Evolutionary conservation across 1,140 invertebrate genomes (phyloP).

Genomic region (Calliopsis andreniformis): DNA sequence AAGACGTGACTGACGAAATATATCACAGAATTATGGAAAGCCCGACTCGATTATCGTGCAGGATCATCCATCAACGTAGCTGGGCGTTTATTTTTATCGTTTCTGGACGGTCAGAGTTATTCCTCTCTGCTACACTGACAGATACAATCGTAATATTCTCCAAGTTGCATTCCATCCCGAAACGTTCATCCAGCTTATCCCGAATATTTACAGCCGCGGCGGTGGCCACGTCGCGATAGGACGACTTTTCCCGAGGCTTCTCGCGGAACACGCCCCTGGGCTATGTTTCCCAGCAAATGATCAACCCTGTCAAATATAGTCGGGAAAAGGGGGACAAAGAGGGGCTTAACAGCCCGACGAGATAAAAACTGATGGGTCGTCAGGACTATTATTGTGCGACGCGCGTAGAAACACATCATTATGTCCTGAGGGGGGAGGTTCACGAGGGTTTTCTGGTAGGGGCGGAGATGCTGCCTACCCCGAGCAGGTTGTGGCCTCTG

Average conservation of each 20-base stretch:
- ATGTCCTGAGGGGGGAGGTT: background rate
- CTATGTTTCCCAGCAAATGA: slow-evolving; percentile 35
- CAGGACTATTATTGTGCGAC: slow-evolving; percentile 50
- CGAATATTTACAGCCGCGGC: slow-evolving; percentile 5
- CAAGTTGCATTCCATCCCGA: slow-evolving; percentile 14
- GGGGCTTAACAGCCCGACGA: slow-evolving; percentile 59
- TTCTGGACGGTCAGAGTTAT: background rate
- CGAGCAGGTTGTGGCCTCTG: background rate
- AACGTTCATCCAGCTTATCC: slow-evolving; percentile 38
- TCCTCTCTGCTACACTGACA: background rate
- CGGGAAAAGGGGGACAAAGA: slow-evolving; percentile 24
- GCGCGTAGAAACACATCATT: slow-evolving; percentile 52
- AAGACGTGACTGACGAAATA: no score
- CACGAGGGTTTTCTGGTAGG: slow-evolving; percentile 34
- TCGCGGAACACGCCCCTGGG: background rate
- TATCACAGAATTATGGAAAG: background rate
- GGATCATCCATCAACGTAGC: background rate
- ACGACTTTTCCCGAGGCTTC: background rate
- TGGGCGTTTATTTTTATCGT: background rate
- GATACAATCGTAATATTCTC: slow-evolving; percentile 24
- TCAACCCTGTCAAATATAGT: slow-evolving; percentile 45
- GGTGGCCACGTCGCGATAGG: background rate
- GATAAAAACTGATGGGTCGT: slow-evolving; percentile 66
- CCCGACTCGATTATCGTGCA: background rate
- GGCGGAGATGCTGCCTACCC: background rate